These are phyloP conservation scores for Orientallactaga sibirica DNA, from an alignment of 2,797 vertebrate genomes.

Conservation along the genomic window DNA sequence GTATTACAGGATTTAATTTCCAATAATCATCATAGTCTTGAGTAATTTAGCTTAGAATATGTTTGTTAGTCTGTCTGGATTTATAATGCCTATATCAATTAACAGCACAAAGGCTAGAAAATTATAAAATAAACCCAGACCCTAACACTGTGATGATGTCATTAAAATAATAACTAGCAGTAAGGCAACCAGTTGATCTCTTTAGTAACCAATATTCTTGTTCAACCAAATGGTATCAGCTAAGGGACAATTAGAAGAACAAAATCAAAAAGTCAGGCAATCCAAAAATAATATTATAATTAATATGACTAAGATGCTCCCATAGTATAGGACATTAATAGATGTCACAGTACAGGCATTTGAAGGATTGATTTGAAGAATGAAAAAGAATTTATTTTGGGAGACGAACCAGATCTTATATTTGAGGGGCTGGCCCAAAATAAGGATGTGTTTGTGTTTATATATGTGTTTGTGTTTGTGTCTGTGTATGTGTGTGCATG, in stretches of 20 bases:
- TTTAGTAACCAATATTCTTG: background rate
- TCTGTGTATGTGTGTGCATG: background rate
- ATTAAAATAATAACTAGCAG: background rate
- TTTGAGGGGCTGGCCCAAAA: background rate
- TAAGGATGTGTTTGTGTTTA: background rate
- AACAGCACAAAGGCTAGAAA: conserved; percentile 38
- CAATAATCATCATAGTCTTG: conserved; percentile 14
- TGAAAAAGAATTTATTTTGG: background rate
- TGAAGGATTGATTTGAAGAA: conserved; percentile 11
- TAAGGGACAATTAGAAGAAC: background rate
- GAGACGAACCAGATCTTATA: conserved; percentile 7
- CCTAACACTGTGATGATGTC: background rate
- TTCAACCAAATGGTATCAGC: background rate
- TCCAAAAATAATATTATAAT: conserved; percentile 2
- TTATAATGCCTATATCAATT: background rate
- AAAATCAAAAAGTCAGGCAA: background rate
- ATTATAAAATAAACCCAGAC: conserved; percentile 11
- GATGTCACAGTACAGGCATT: background rate
- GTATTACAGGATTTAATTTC: background rate
- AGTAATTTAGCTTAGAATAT: conserved; percentile 27
- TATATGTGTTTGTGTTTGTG: background rate
- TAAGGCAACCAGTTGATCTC: background rate
- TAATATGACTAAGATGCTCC: background rate
- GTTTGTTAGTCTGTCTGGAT: background rate
- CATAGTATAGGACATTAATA: conserved; percentile 8